phyloP scores from a whole-genome alignment of 2,888 invertebrate species.

The Orthonevra nobilis region DNA sequence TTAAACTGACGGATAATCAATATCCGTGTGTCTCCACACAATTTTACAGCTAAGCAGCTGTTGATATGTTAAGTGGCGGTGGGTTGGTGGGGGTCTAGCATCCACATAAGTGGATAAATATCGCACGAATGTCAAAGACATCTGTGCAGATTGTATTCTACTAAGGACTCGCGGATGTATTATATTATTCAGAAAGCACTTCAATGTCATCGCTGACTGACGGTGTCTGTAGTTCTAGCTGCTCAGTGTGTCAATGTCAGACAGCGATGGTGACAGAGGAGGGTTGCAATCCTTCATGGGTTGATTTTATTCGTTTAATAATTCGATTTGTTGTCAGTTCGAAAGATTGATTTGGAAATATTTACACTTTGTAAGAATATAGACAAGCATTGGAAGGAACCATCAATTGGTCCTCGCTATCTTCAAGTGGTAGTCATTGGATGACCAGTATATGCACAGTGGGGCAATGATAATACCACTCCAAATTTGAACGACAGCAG shows the following conservation, averaged over 20 bases:
- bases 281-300: no score
- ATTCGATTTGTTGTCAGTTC: no score
- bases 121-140: constrained; percentile 37
- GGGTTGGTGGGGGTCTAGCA: not conserved
- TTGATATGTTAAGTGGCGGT: constrained; percentile 11
- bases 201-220: not conserved
- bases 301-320: not conserved
- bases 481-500: no score
- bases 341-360: no score
- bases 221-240: not conserved
- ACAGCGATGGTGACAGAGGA: not conserved
- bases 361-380: no score
- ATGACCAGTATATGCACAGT: no score
- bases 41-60: constrained; percentile 17
- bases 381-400: not conserved
- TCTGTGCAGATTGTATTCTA: constrained; percentile 32
- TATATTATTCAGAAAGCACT: not conserved
- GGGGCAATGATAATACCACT: no score
- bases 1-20: constrained; percentile 40
- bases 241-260: constrained; percentile 7
- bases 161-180: constrained; percentile 27
- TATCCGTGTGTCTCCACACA: constrained; percentile 32
- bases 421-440: no score
- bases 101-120: not conserved
- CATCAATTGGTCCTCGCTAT: no score